Conservation (phyloP, 1,140 invertebrate genomes). For the Micrasema longulum region DNA sequence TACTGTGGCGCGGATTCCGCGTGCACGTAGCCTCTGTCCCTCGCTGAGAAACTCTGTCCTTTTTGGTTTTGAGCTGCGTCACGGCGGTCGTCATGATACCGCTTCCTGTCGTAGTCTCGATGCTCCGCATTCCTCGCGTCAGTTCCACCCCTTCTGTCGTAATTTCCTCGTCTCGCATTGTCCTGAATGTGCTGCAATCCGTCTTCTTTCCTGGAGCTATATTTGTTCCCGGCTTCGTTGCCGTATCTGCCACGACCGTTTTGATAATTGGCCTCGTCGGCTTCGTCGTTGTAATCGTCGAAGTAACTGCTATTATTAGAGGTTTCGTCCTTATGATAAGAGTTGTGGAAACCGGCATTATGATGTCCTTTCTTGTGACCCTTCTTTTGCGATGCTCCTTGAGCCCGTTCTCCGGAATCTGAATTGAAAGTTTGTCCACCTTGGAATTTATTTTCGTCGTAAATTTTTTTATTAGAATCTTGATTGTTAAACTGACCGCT, state of each 20-base stretch:
- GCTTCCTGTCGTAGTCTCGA: conserved; percentile 67
- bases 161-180: conserved; percentile 63
- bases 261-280: conserved; percentile 67
- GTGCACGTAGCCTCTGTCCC: conserved; percentile 59
- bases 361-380: conserved; percentile 74
- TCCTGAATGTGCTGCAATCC: conserved; percentile 61
- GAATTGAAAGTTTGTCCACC: conserved; percentile 61
- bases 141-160: conserved; percentile 66
- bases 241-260: conserved; percentile 65
- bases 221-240: conserved; percentile 64
- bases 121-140: conserved; percentile 63
- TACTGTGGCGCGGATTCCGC: conserved; percentile 50
- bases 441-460: conserved; percentile 61
- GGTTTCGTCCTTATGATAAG: conserved; percentile 75
- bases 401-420: conserved; percentile 63
- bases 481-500: conserved; percentile 64
- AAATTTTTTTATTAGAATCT: conserved; percentile 62
- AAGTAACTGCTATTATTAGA: conserved; percentile 75
- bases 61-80: conserved; percentile 63
- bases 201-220: conserved; percentile 66
- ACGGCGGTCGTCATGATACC: conserved; percentile 66
- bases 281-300: conserved; percentile 72
- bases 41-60: conserved; percentile 61
- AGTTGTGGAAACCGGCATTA: conserved; percentile 73
- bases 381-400: conserved; percentile 64